Conservation (phyloP, 2,888 invertebrate genomes). For the Tenthredo mesomela region DNA sequence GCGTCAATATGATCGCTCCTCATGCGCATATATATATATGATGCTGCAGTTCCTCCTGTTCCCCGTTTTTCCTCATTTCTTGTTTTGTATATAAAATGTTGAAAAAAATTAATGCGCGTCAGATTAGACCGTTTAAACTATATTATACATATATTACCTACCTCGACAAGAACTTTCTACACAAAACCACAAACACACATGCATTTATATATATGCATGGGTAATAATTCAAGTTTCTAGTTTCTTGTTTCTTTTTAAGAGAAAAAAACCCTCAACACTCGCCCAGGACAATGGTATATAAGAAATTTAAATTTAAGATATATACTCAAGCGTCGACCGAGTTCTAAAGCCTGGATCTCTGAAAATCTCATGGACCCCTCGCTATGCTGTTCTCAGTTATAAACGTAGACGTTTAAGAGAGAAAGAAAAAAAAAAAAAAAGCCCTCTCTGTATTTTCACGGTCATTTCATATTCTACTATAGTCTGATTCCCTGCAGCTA, state of each 20-base stretch:
- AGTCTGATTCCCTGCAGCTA: neutral
- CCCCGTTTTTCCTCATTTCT: neutral
- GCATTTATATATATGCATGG: neutral
- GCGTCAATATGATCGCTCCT: neutral
- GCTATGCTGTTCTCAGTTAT: neutral
- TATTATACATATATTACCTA: neutral
- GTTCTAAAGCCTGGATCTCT: slow-evolving; percentile 4
- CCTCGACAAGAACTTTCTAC: neutral
- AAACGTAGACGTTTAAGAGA: neutral
- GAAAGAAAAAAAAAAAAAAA: neutral
- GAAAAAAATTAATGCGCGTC: neutral
- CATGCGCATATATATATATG: no score
- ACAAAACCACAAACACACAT: neutral
- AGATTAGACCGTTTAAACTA: neutral
- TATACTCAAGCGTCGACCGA: neutral
- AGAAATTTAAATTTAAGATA: slow-evolving; percentile 22
- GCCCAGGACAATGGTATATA: slow-evolving; percentile 3
- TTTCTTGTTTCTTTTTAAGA: neutral
- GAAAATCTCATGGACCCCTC: neutral
- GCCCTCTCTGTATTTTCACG: neutral
- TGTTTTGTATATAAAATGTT: neutral
- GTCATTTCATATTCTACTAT: slow-evolving; percentile 7
- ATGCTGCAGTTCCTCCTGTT: neutral
- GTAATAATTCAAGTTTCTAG: slow-evolving; percentile 3
- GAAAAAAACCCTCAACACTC: neutral